phyloP scores from a whole-genome alignment of 2,888 invertebrate genomes.

The Parthenolecanium corni region DNA sequence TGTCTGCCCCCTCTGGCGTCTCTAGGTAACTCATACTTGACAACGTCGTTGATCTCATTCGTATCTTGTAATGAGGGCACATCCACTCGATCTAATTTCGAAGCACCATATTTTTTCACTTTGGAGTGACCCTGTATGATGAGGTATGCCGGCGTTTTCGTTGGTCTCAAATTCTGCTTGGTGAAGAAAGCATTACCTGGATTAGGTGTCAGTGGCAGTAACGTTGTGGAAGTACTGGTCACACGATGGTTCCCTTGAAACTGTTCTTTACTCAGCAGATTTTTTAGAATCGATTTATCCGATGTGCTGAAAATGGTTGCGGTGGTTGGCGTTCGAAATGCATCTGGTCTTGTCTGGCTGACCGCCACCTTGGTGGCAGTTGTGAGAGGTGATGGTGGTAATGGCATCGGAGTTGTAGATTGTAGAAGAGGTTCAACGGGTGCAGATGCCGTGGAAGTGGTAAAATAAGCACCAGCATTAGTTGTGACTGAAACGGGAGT shows the following conservation, averaged over 20 bases:
- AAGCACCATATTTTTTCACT: conserved; percentile 61
- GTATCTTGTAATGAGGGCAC: conserved; percentile 42
- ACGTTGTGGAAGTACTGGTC: conserved; percentile 28
- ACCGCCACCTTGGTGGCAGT: not conserved
- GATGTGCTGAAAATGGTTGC: not conserved
- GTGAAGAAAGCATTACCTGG: conserved; percentile 47
- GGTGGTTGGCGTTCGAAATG: not conserved
- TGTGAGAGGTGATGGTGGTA: not conserved
- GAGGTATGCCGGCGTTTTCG: conserved; percentile 52
- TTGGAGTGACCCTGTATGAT: conserved; percentile 78
- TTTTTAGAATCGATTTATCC: conserved; percentile 6
- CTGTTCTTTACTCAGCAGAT: conserved; percentile 7
- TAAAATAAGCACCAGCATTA: conserved; percentile 33
- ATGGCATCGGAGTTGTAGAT: conserved; percentile 8
- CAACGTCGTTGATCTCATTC: conserved; percentile 45
- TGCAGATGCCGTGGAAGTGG: conserved; percentile 31
- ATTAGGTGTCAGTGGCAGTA: conserved; percentile 32
- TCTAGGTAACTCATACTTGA: conserved; percentile 42
- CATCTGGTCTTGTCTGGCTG: not conserved
- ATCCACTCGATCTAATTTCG: conserved; percentile 39
- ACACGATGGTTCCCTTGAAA: not conserved
- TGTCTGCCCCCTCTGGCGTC: conserved; percentile 37
- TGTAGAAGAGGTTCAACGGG: not conserved
- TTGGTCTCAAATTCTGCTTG: conserved; percentile 49
- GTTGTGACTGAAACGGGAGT: conserved; percentile 30